phyloP scores from a whole-genome alignment of 2,113 vertebrate species.

The Lepisosteus oculatus region DNA sequence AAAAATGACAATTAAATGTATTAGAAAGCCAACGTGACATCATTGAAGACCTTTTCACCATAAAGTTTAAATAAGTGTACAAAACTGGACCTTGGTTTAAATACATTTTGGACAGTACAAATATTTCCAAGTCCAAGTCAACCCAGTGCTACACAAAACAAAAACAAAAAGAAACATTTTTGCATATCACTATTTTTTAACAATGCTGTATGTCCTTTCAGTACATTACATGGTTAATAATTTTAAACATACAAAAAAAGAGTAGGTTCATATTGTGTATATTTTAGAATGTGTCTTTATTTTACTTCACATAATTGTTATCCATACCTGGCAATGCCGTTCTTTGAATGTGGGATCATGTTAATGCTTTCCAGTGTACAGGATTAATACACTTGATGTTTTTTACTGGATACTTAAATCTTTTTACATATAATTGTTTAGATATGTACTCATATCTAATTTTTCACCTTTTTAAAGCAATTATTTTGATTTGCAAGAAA shows the following conservation, averaged over 20 bases:
- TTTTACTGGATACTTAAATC: not conserved
- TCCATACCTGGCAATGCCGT: slow-evolving; percentile 47
- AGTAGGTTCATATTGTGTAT: slow-evolving; percentile 49
- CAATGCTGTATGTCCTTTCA: not conserved
- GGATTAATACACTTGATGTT: slow-evolving; percentile 11
- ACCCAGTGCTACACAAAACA: no score
- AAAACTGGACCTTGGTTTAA: no score
- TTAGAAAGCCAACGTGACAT: no score
- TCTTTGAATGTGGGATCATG: slow-evolving; percentile 52
- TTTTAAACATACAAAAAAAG: slow-evolving; percentile 8
- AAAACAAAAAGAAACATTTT: not conserved
- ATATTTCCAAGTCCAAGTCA: no score
- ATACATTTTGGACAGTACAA: no score
- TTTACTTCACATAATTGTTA: slow-evolving; percentile 30
- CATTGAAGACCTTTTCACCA: no score
- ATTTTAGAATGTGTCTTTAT: slow-evolving; percentile 57
- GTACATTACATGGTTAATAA: slow-evolving; percentile 3
- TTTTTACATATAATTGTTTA: slow-evolving; percentile 60
- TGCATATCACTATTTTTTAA: not conserved
- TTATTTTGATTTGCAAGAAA: slow-evolving; percentile 60
- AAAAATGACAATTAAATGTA: no score
- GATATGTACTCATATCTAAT: slow-evolving; percentile 63
- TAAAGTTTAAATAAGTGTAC: no score
- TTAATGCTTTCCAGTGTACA: slow-evolving; percentile 65
- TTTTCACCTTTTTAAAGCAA: slow-evolving; percentile 59